Evolutionary conservation across 2,797 vertebrate species (phyloP), one percentile per base, ranked within the genome.

Genomic region (Myripristis murdjan): DNA sequence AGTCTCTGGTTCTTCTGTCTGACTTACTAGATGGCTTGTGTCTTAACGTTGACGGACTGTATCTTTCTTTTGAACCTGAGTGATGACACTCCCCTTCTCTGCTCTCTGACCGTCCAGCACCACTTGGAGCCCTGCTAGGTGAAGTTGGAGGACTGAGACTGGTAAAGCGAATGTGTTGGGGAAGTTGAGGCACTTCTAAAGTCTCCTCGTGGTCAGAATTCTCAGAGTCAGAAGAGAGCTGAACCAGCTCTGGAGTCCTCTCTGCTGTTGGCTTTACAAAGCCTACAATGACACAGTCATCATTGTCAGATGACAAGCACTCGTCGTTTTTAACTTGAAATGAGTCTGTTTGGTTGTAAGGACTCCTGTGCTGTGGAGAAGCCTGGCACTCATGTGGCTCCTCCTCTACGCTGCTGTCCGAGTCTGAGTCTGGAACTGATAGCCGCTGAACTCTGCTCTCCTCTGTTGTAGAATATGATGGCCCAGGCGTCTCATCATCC

Each of bases 401-500:
- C 74, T 96, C 96, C 76, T 95, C 96, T 26, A 94, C 93, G 79
- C 94, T 96, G 73, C 89, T 94, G 56, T 95, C 93, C 0, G 90
- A 87, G 81, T 96, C 96, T 0, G 93, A 95, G 75, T 95, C 93
- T 35, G 92, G 81, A 62, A 96, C 84, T n/a, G 94, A 94, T 60
- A 95, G 91, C 11, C 85, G 61, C 5, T 87, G 81, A 37, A 87
- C 52, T 41, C 77, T 86, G 46, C 85, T 75, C 20, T 92, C 91
- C 33, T 97, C 96, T 18, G 92, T 54, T 2, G 92, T 92, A 18
- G 96, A 97, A 63, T 98, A 99, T 0, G 98, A 99, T 1, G 98
- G 97, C 0, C 98, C 97, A 0, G 98, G 98, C 0, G 97, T 99
- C 92, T 99, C 98, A 73, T 99, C 98, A 49, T 99, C 98, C 97